Evolutionary conservation across 2,113 vertebrate genomes (phyloP).

Genomic region (Rhinoderma darwinii): DNA sequence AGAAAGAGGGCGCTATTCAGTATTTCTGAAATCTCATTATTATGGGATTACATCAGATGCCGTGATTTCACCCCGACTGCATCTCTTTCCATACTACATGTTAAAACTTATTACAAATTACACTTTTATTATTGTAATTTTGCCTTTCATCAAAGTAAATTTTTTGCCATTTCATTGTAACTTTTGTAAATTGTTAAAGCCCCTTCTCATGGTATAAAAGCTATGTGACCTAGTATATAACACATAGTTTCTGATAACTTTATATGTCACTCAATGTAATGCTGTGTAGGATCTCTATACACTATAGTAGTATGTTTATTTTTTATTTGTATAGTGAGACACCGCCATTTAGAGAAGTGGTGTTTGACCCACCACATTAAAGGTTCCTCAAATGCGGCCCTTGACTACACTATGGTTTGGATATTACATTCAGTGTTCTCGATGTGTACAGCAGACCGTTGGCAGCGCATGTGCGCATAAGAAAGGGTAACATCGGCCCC

Average conservation of each 20-base stretch:
- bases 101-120: not conserved
- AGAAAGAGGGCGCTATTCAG: not conserved
- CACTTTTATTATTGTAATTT: not conserved
- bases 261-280: not conserved
- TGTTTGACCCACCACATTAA: not conserved
- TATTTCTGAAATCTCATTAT: too few relatives aligned
- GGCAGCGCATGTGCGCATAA: not conserved
- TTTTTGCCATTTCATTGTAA: not conserved
- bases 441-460: not conserved
- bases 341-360: not conserved
- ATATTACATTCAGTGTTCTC: not conserved
- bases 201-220: too few relatives aligned
- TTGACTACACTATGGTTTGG: too few relatives aligned
- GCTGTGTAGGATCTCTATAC: too few relatives aligned
- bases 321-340: too few relatives aligned
- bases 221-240: too few relatives aligned
- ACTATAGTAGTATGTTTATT: too few relatives aligned
- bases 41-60: not conserved
- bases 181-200: too few relatives aligned
- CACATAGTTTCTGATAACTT: not conserved
- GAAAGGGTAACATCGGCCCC: not conserved
- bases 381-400: not conserved
- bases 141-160: not conserved
- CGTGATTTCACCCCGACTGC: not conserved
- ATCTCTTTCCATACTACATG: not conserved